Base-by-base conservation (phyloP, 2,113 vertebrate genomes). In the Mus pahari region DNA sequence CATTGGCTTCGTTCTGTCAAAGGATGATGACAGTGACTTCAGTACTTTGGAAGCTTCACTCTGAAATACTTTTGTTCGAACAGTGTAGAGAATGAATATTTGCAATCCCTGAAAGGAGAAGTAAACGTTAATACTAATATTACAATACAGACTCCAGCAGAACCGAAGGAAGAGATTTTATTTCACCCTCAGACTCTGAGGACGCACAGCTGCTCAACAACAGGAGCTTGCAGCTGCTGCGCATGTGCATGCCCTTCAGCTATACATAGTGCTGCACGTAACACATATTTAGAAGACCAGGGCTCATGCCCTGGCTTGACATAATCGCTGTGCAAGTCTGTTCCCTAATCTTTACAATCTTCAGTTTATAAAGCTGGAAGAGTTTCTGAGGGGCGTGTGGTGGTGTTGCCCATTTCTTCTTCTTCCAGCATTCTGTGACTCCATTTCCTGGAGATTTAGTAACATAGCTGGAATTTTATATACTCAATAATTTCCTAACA, bases 1-100 rank as follows among this genome's bases (percentile, higher is more conserved):
- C 48, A 13, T 0, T 24, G 36, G 1, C 39, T 89, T 97, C 64
- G 84, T 1, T 66, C 31, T 94, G 24, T 20, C 82, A 26, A 48
- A 0, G 0, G 96, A 83, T 0, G 66, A 91, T 0, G n/a, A 55
- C 16, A 98, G 39, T 13, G 50, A 28, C 28, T 7, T 77, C 94
- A 97, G 42, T 19, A 97, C 3, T 96, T 97, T 12, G 0, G 95
- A 96, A 96, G 93, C 36, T 58, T 98, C 91, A 26, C 31, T 96
- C 96, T 93, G 97, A 91, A 98, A 98, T 86, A 94, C 7, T 87
- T 94, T 70, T 75, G 96, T 96, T 96, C 79, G 97, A 77, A 98
- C 90, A n/a, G 96, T 97, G 11, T 98, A 81, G 17, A 98, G 73
- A 86, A 98, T 55, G 92, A 97, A 98, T 93, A 98, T 98, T 96